These are phyloP conservation scores for Caenorhabditis tropicalis DNA, from an alignment of 1,140 invertebrate species.

Conservation along the genomic window DNA sequence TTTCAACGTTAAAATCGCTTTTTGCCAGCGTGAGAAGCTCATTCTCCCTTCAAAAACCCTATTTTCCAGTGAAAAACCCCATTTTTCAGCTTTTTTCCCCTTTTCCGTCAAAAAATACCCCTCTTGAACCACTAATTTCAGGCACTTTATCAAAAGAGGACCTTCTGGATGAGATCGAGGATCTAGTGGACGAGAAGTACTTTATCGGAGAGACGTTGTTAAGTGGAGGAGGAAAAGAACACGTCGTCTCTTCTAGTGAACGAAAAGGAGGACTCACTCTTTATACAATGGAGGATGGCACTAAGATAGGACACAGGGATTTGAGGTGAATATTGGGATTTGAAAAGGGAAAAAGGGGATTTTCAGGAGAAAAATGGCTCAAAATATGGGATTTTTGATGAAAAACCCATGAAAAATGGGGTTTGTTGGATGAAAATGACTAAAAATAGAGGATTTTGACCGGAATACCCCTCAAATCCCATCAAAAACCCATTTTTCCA, in stretches of 20 bases:
- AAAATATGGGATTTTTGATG: not conserved
- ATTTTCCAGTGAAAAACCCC: not conserved
- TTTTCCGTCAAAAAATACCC: no score
- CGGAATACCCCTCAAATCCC: no score
- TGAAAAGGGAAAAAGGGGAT: not conserved
- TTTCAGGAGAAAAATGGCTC: not conserved
- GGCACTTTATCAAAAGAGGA: not conserved
- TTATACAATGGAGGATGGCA: slow-evolving; percentile 5
- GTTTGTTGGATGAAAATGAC: no score
- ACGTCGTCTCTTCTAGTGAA: not conserved
- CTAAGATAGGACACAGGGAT: slow-evolving; percentile 11
- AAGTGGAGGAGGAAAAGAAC: not conserved
- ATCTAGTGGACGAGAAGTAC: not conserved
- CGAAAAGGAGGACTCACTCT: not conserved
- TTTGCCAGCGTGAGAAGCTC: no score
- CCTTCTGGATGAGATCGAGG: slow-evolving; percentile 5
- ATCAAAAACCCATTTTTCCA: no score
- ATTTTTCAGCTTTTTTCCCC: no score
- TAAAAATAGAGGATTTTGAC: no score
- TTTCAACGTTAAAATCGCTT: not conserved
- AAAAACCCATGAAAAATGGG: not conserved
- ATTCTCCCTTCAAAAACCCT: not conserved
- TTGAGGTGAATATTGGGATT: not conserved
- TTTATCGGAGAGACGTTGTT: not conserved
- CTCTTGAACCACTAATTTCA: no score